These are phyloP conservation scores for Tanytarsus gracilentus DNA, from an alignment of 2,888 invertebrate species.

Conservation along the genomic window DNA sequence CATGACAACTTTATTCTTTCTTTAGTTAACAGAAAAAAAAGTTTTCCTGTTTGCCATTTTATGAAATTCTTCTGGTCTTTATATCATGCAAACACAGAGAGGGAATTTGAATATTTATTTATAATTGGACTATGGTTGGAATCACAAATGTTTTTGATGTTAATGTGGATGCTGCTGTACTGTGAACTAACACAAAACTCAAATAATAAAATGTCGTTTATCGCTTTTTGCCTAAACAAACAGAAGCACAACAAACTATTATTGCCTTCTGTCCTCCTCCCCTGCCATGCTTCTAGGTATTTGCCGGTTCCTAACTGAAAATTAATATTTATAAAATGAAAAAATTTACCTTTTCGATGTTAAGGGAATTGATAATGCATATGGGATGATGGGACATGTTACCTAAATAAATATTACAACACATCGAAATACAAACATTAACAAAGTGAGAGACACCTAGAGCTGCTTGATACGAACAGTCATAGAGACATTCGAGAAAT, in stretches of 20 bases:
- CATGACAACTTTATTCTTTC: neutral
- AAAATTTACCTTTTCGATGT: conserved; percentile 24
- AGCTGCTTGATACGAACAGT: too few relatives aligned
- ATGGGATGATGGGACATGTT: conserved; percentile 26
- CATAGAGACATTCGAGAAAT: too few relatives aligned
- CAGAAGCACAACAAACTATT: conserved; percentile 18
- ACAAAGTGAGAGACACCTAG: too few relatives aligned
- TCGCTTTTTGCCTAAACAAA: conserved; percentile 21
- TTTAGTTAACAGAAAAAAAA: neutral
- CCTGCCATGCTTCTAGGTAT: neutral
- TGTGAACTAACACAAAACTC: conserved; percentile 27
- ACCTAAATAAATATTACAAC: conserved; percentile 26
- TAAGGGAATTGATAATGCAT: conserved; percentile 27
- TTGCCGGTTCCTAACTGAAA: neutral
- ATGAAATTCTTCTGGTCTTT: neutral
- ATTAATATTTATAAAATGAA: conserved; percentile 25
- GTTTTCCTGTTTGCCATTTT: neutral
- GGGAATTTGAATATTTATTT: conserved; percentile 5
- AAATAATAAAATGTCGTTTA: conserved; percentile 28
- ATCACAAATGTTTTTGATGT: conserved; percentile 27
- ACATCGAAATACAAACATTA: too few relatives aligned
- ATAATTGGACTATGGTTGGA: conserved; percentile 24
- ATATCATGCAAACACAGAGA: neutral
- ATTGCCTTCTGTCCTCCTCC: neutral
- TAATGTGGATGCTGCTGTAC: too few relatives aligned